A percentile compares a stretch with the other conserved stretches of the same genome.
phyloP scores from a whole-genome alignment of 2,113 vertebrate species.

The Phaethornis superciliosus region DNA sequence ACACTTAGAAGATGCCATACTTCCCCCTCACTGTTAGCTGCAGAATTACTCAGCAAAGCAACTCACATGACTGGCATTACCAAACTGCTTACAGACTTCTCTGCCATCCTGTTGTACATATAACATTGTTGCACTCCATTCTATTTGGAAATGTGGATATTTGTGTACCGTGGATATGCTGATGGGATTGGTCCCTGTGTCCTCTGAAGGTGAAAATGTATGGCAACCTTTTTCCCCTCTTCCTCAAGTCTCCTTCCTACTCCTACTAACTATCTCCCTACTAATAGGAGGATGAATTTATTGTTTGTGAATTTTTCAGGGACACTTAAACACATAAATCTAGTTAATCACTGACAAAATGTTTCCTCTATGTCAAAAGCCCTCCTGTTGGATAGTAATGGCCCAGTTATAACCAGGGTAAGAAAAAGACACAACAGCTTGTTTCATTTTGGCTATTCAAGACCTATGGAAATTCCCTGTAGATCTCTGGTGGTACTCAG shows the following conservation, averaged over 20 bases:
- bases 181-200: neutral
- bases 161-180: neutral
- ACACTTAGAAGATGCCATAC: neutral
- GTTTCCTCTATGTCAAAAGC: neutral
- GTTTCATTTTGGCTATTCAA: neutral
- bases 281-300: neutral
- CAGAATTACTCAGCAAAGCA: neutral
- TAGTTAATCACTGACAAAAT: neutral
- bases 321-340: neutral
- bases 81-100: neutral
- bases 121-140: fast-evolving
- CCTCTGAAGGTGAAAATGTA: neutral
- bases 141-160: neutral
- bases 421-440: neutral
- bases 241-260: neutral
- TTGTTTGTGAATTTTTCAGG: neutral
- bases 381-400: neutral
- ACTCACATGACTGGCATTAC: neutral
- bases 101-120: neutral
- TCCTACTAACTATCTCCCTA: neutral
- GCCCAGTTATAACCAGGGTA: neutral
- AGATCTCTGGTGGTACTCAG: neutral
- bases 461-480: neutral
- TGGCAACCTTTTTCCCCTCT: neutral
- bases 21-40: neutral